A percentile compares a stretch with the other conserved stretches of the same genome.
Conservation (phyloP, 53 echinoderm and acorn worm species). For the Temnopleurus reevesii region DNA sequence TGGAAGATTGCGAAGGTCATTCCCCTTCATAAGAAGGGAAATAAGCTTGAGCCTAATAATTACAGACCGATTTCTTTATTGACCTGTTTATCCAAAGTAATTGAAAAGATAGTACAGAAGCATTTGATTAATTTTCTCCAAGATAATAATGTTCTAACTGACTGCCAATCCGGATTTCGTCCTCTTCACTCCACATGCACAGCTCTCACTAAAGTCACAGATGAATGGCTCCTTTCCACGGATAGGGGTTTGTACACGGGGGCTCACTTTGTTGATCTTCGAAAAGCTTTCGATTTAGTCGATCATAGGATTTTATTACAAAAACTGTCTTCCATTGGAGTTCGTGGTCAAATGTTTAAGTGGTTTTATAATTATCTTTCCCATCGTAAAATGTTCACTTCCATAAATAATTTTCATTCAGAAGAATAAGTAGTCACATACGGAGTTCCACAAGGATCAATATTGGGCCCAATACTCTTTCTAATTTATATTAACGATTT, state of each 20-base stretch:
- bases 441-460: too few relatives aligned
- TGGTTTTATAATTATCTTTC: too few relatives aligned
- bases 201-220: background rate
- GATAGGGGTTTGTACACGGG: background rate
- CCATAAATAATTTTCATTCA: too few relatives aligned
- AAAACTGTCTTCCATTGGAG: too few relatives aligned
- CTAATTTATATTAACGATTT: too few relatives aligned
- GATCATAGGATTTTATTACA: background rate
- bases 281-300: background rate
- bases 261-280: background rate
- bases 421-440: too few relatives aligned
- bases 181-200: background rate
- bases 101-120: background rate
- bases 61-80: background rate
- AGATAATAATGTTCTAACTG: background rate
- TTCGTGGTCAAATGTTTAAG: too few relatives aligned
- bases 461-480: too few relatives aligned
- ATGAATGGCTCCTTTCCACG: background rate
- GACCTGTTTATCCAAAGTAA: background rate
- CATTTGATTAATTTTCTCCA: background rate
- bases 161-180: background rate
- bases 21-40: background rate
- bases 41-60: background rate
- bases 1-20: background rate
- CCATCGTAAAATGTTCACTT: too few relatives aligned